Evolutionary conservation across 1,140 invertebrate species (phyloP), one percentile per base, ranked within the genome.

Genomic region (Drosophila baimaii): DNA sequence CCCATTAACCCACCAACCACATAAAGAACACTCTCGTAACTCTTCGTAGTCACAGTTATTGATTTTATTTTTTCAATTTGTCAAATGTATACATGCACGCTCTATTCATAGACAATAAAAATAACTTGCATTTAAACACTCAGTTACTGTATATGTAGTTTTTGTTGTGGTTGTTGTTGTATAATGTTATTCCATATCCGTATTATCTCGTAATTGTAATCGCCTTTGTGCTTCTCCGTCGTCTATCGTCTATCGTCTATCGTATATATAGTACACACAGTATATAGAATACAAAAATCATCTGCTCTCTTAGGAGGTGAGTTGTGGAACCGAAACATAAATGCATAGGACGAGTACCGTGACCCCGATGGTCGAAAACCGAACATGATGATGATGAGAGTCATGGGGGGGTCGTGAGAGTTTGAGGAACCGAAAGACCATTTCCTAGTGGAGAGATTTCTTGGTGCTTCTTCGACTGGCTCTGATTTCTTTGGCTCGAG

Each of bases 91-190:
- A 69, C 63, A 69, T 70, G 35, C 41, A 56, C 35, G 65, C 46
- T 70, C 61, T 49, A 59, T 62, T 75, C 57, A 56, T 75, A 61
- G 82, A 86, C 81, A 85, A 85, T 86, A 86, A 86, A 85, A 85
- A 85, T 85, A 86, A 85, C 58, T 84, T 59, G 51, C 61, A 49
- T 77, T 77, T 69, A 68, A 77, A 77, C 73, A 77, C 68, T 61
- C 73, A 77, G 55, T 76, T 65, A 69, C 37, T 44, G 62, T 73
- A 63, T 75, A 57, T 75, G 47, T 62, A 46, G 27, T 74, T 70
- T 13, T n/a, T n/a, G n/a, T n/a, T n/a, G n/a, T n/a, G 6, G 5
- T 35, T 35, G 5, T 35, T 35, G n/a, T 63, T 57, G 44, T 76
- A 57, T 75, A 57, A 27, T 64, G 15, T 52, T 66, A 33, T 64